Evolutionary conservation across 2,888 invertebrate species (phyloP).

Genomic region (Hirtodrosophila cameraria): DNA sequence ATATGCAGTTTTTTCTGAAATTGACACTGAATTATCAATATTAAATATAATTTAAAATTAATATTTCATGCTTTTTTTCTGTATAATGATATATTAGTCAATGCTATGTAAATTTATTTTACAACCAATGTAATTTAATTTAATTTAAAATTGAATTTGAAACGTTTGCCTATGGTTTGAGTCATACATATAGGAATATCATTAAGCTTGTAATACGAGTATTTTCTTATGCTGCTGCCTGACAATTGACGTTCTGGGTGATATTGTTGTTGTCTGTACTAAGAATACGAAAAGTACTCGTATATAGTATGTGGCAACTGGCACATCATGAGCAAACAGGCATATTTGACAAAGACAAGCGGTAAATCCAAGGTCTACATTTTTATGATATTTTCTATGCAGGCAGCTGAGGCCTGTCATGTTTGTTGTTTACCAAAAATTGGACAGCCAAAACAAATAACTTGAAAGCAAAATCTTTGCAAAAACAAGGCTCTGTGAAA

Average conservation of each 20-base stretch:
- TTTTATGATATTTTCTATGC: constrained; percentile 23
- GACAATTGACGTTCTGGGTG: constrained; percentile 21
- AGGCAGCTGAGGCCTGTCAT: constrained; percentile 38
- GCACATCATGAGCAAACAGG: no score
- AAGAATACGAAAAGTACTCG: constrained; percentile 46
- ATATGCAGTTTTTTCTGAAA: no score
- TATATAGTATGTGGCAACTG: constrained; percentile 2
- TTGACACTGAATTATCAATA: no score
- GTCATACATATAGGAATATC: constrained; percentile 27
- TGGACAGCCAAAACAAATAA: constrained; percentile 60
- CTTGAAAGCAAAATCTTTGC: constrained; percentile 58
- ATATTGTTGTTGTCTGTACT: constrained; percentile 23
- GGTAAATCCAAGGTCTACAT: constrained; percentile 35
- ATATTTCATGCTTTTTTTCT: no score
- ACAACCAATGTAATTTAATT: constrained; percentile 41
- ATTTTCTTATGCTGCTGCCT: constrained; percentile 4
- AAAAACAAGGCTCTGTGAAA: constrained; percentile 44
- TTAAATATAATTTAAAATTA: no score
- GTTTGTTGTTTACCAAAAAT: constrained; percentile 66
- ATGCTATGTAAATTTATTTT: constrained; percentile 44
- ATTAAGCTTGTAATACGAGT: not conserved
- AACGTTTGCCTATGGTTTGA: constrained; percentile 33
- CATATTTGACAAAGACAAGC: not conserved
- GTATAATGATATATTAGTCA: not conserved
- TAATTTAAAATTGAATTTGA: constrained; percentile 54